Conservation (phyloP, 2,888 invertebrate genomes). For the Rhodophaea formosa region DNA sequence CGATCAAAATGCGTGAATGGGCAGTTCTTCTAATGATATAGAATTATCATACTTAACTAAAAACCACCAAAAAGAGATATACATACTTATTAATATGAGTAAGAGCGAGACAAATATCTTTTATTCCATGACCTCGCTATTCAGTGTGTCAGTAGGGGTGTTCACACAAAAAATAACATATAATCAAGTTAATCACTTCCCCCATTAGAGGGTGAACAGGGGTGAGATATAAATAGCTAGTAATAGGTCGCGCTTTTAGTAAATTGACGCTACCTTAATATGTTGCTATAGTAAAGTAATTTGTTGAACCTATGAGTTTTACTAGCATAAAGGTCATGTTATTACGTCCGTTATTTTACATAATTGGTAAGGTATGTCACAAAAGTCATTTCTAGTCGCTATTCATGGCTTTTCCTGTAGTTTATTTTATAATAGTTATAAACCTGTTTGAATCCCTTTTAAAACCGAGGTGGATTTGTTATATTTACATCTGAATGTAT, state of each 20-base stretch:
- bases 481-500: too few species aligned
- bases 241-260: constrained; percentile 30
- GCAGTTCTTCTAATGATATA: not conserved
- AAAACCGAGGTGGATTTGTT: too few species aligned
- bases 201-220: constrained; percentile 21
- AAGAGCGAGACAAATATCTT: not conserved
- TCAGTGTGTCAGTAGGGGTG: constrained; percentile 25
- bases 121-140: constrained; percentile 21
- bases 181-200: constrained; percentile 29
- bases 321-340: not conserved
- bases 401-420: too few species aligned
- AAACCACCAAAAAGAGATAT: not conserved
- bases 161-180: constrained; percentile 23
- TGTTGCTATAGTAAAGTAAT: constrained; percentile 11
- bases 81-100: not conserved
- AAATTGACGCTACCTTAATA: constrained; percentile 32
- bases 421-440: too few species aligned
- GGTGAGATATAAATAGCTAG: constrained; percentile 20
- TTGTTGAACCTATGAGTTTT: not conserved
- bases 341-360: not conserved
- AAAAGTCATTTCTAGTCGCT: too few species aligned
- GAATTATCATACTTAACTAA: not conserved
- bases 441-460: too few species aligned
- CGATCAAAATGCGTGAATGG: not conserved
- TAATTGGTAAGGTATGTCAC: too few species aligned